Percentiles rank a stretch among this genome's conserved stretches.
phyloP scores from a whole-genome alignment of 1,140 invertebrate genomes.

The Adelges cooleyi region DNA sequence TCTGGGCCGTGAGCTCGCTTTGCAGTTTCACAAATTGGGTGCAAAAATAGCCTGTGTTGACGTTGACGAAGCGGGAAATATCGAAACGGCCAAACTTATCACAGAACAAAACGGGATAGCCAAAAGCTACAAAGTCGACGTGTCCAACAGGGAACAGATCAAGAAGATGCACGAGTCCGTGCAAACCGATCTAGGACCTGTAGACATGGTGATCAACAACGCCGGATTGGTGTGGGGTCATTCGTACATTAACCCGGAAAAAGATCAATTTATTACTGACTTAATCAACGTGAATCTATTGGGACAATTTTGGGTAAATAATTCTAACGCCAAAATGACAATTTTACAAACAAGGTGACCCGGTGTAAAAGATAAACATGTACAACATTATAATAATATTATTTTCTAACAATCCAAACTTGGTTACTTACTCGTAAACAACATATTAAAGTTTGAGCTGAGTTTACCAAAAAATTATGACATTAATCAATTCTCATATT shows the following conservation, averaged over 20 bases:
- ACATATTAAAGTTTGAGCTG: no score
- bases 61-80: conserved; percentile 44
- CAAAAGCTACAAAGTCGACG: conserved; percentile 37
- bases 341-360: no score
- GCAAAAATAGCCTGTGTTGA: conserved; percentile 55
- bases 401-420: no score
- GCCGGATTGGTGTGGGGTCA: conserved; percentile 35
- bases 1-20: conserved; percentile 53
- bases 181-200: conserved; percentile 28
- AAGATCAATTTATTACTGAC: conserved; percentile 33
- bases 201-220: conserved; percentile 36
- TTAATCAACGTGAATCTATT: conserved; percentile 35
- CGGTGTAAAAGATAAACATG: no score
- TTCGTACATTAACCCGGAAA: conserved; percentile 36
- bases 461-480: no score
- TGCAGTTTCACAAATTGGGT: conserved; percentile 49
- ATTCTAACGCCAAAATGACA: no score
- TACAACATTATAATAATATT: no score
- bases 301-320: conserved; percentile 36
- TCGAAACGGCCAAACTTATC: conserved; percentile 40
- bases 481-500: no score
- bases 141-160: conserved; percentile 35
- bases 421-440: no score
- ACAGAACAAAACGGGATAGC: conserved; percentile 31
- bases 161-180: conserved; percentile 30